Evolutionary conservation across 2,113 vertebrate species (phyloP).

Genomic region (Reinhardtius hippoglossoides): DNA sequence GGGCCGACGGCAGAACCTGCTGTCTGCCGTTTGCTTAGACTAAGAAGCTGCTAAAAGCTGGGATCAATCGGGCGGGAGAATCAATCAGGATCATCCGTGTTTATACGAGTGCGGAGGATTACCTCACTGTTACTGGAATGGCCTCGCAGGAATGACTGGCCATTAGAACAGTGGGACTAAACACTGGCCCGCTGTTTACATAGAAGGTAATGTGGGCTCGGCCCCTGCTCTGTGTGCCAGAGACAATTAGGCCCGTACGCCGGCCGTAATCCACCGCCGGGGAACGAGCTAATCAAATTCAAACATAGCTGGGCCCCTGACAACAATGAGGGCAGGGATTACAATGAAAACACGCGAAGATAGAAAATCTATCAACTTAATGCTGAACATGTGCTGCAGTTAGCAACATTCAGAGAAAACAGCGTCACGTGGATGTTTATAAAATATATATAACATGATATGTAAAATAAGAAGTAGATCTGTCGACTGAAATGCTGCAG

Average conservation of each 20-base stretch:
- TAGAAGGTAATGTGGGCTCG: conserved; percentile 54
- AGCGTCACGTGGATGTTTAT: not conserved
- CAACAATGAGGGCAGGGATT: conserved; percentile 62
- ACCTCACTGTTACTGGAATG: conserved; percentile 76
- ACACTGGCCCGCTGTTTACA: conserved; percentile 70
- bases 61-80: conserved; percentile 69
- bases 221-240: conserved; percentile 43
- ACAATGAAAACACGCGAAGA: conserved; percentile 14
- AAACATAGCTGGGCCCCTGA: conserved; percentile 46
- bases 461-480: too few species aligned
- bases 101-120: conserved; percentile 73
- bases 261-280: conserved; percentile 57
- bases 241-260: conserved; percentile 65
- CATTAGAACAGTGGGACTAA: conserved; percentile 67
- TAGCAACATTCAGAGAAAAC: not conserved
- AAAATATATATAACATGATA: too few species aligned
- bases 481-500: too few species aligned
- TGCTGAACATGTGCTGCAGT: not conserved
- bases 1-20: conserved; percentile 40
- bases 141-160: conserved; percentile 62
- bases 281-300: conserved; percentile 48
- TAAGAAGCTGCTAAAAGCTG: conserved; percentile 74
- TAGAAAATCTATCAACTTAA: conserved; percentile 44
- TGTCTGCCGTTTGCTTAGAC: conserved; percentile 66
- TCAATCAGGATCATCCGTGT: conserved; percentile 77